These are phyloP conservation scores for Nycticebus coucang DNA, from an alignment of 2,113 vertebrate genomes.

Conservation along the genomic window DNA sequence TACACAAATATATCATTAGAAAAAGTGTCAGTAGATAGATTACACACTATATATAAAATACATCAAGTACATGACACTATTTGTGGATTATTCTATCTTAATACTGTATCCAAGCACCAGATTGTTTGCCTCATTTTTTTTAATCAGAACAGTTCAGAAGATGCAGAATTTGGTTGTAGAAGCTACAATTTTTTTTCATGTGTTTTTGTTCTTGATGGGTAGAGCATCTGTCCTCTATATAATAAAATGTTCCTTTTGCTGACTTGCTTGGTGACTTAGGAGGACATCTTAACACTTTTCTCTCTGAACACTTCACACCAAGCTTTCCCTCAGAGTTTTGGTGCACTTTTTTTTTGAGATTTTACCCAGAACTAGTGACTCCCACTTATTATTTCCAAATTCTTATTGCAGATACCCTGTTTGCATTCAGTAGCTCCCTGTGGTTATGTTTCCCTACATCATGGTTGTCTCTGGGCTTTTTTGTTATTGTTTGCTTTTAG, in stretches of 20 bases:
- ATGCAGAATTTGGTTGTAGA: neutral
- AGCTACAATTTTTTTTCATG: neutral
- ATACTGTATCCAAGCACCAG: neutral
- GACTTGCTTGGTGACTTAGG: conserved; percentile 7
- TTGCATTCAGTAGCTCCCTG: neutral
- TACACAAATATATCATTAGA: neutral
- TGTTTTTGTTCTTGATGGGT: neutral
- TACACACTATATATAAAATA: neutral
- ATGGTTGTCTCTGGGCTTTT: neutral
- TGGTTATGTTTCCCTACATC: neutral
- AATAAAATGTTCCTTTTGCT: neutral
- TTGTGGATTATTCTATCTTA: neutral
- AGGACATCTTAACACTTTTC: neutral
- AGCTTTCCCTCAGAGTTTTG: conserved; percentile 1
- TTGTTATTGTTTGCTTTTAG: conserved; percentile 38
- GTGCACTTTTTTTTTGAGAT: neutral
- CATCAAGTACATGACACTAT: neutral
- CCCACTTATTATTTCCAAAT: neutral
- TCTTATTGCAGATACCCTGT: neutral
- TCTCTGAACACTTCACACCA: neutral
- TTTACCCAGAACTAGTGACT: conserved; percentile 35
- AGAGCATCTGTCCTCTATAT: neutral
- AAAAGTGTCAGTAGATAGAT: neutral
- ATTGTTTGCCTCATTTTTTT: neutral
- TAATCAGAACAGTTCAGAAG: neutral